A percentile compares a stretch with the other conserved stretches of the same genome.
phyloP scores from a whole-genome alignment of 2,797 vertebrate species.

The Emys orbicularis region DNA sequence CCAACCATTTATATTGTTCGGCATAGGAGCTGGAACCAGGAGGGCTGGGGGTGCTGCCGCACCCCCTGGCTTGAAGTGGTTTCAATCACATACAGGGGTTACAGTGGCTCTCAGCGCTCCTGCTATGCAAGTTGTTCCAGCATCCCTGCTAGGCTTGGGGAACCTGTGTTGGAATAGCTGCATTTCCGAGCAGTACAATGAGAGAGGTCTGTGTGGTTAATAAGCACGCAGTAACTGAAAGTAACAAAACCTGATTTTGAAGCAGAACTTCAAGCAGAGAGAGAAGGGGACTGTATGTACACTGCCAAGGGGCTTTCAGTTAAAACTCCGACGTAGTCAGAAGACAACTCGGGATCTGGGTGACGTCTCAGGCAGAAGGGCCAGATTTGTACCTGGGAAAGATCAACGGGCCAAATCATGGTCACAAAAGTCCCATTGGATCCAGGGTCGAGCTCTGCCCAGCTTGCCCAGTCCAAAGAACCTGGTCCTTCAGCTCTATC shows the following conservation, averaged over 20 bases:
- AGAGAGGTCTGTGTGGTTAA: neutral
- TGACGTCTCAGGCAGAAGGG: neutral
- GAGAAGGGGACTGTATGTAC: neutral
- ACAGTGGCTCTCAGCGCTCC: too few species aligned
- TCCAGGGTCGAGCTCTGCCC: neutral
- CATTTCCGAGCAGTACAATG: conserved; percentile 13
- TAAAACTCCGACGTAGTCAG: neutral
- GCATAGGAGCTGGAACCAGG: neutral
- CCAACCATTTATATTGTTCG: neutral
- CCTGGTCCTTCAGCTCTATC: neutral
- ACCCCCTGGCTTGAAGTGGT: too few species aligned
- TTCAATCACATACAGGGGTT: too few species aligned
- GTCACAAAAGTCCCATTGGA: neutral
- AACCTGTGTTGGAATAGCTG: neutral
- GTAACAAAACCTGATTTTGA: neutral
- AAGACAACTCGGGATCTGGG: neutral
- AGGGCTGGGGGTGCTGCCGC: too few species aligned
- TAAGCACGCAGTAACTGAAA: neutral
- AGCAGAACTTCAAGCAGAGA: neutral
- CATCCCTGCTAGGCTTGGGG: too few species aligned
- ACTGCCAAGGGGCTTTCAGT: accelerated
- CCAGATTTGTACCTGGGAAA: neutral
- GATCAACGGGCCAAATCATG: neutral
- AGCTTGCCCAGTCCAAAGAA: accelerated
- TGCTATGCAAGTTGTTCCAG: too few species aligned